Evolutionary conservation across 2,113 vertebrate genomes (phyloP).

Genomic region (Nestor notabilis): DNA sequence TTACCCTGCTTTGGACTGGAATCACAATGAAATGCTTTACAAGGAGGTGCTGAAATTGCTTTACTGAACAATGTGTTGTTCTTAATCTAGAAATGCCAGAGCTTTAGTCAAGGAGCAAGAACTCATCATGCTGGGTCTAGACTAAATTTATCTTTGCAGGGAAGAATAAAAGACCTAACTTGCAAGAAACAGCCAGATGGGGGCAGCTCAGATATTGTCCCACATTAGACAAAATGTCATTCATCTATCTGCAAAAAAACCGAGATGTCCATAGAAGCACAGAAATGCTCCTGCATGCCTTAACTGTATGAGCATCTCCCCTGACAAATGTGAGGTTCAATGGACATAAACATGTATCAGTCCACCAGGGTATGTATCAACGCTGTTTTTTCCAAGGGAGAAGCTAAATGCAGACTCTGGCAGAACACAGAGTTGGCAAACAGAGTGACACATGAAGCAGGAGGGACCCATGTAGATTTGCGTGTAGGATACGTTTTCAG

Average conservation of each 20-base stretch:
- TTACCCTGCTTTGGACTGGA: not conserved
- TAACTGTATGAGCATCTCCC: not conserved
- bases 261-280: not conserved
- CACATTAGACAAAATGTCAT: not conserved
- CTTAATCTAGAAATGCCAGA: not conserved
- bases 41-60: not conserved
- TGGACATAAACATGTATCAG: not conserved
- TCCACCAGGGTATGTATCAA: not conserved
- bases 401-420: not conserved
- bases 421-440: not conserved
- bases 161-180: not conserved
- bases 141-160: not conserved
- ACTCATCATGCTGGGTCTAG: not conserved
- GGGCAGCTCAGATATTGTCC: not conserved
- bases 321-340: not conserved
- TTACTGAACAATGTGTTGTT: not conserved
- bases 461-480: not conserved
- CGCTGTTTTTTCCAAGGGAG: not conserved
- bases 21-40: not conserved
- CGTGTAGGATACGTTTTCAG: not conserved
- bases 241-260: not conserved
- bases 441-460: accelerated
- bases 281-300: not conserved
- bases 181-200: not conserved
- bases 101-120: not conserved